A percentile compares a stretch with the other conserved stretches of the same genome.
phyloP scores from a whole-genome alignment of 2,888 invertebrate species.

The Agriopis leucophaearia region DNA sequence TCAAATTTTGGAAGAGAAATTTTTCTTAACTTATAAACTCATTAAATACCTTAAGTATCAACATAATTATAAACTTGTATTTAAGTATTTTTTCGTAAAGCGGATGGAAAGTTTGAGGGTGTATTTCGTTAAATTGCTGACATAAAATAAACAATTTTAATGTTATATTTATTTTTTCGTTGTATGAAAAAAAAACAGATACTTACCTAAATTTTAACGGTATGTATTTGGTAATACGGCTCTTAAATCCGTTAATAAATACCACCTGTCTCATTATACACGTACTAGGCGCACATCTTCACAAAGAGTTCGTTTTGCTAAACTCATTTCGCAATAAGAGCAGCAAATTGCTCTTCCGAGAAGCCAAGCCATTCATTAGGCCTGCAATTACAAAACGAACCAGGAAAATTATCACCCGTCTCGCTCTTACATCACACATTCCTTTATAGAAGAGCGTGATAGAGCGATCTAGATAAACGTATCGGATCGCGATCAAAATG shows the following conservation, averaged over 20 bases:
- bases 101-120: too few species aligned
- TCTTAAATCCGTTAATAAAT: neutral
- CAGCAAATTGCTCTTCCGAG: conserved; percentile 66
- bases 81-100: too few species aligned
- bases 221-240: too few species aligned
- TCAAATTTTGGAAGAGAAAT: too few species aligned
- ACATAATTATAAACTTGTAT: too few species aligned
- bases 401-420: conserved; percentile 61
- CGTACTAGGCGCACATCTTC: neutral
- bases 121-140: too few species aligned
- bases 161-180: too few species aligned
- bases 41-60: too few species aligned
- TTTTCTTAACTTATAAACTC: too few species aligned
- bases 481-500: conserved; percentile 75
- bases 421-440: conserved; percentile 51
- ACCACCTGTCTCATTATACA: neutral
- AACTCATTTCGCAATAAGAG: conserved; percentile 50
- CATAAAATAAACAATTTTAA: too few species aligned
- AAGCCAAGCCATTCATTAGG: conserved; percentile 67
- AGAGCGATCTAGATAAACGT: conserved; percentile 73
- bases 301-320: conserved; percentile 17
- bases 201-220: too few species aligned
- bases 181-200: too few species aligned
- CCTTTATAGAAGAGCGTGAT: conserved; percentile 55
- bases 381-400: conserved; percentile 68